A percentile compares a stretch with the other conserved stretches of the same genome.
These are phyloP conservation scores for Lacerta viridis DNA, from an alignment of 2,797 vertebrate genomes.

Conservation along the genomic window DNA sequence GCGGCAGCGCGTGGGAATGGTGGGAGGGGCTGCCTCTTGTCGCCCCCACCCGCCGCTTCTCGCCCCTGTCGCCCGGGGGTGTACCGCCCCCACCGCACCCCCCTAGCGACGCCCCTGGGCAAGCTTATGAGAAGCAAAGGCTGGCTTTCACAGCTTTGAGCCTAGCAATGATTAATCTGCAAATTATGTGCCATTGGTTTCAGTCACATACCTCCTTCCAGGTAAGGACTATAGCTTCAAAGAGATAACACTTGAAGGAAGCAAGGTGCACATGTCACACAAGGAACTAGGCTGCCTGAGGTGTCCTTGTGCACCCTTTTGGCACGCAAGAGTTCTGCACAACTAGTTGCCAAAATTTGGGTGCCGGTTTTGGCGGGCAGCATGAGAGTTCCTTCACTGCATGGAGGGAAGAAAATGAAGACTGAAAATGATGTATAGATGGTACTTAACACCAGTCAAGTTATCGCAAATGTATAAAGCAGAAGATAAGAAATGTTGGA, in stretches of 20 bases:
- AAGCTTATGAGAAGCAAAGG: not conserved
- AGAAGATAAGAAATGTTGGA: no score
- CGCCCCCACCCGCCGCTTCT: no score
- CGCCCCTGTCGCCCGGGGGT: no score
- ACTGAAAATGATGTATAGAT: no score
- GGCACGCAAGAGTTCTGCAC: not conserved
- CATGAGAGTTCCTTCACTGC: no score
- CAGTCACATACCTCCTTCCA: not conserved
- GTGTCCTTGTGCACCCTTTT: not conserved
- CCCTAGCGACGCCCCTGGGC: no score
- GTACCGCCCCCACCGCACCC: no score
- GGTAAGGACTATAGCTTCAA: not conserved
- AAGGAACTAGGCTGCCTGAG: not conserved
- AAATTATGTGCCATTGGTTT: not conserved
- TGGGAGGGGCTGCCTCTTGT: no score
- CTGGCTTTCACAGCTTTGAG: not conserved
- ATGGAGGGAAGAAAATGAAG: not conserved
- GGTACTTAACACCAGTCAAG: no score
- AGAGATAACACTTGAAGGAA: not conserved
- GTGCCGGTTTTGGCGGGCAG: not conserved
- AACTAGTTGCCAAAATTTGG: not conserved
- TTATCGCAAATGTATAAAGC: no score
- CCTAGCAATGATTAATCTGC: not conserved
- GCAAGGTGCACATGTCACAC: not conserved
- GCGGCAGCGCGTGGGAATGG: no score